Conservation (phyloP, 64 coral and sea anemone species). For the Stichodactyla mertensii region DNA sequence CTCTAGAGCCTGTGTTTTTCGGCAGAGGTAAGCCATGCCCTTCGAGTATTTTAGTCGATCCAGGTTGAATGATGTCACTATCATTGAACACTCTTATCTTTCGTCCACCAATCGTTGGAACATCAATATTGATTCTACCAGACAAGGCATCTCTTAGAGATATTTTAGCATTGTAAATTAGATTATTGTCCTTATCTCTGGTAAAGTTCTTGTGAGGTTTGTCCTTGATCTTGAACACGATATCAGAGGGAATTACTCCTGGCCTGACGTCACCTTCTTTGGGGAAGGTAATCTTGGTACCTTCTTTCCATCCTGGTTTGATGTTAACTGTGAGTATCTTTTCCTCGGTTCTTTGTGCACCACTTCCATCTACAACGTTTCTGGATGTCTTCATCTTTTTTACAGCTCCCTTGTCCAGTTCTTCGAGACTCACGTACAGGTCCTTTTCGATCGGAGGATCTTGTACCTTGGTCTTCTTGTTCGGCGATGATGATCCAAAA, state of each 20-base stretch:
- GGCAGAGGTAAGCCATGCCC: slow-evolving; percentile 84
- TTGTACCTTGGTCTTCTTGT: slow-evolving; percentile 26
- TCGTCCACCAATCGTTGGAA: slow-evolving; percentile 57
- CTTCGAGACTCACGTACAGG: slow-evolving; percentile 39
- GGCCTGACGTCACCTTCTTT: slow-evolving; percentile 81
- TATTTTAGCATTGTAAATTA: slow-evolving; percentile 68
- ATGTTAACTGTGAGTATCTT: slow-evolving; percentile 53
- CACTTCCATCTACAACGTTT: slow-evolving; percentile 35
- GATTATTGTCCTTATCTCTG: slow-evolving; percentile 77
- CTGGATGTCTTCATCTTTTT: slow-evolving; percentile 65
- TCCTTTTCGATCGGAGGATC: slow-evolving; percentile 58
- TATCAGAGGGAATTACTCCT: slow-evolving; percentile 83
- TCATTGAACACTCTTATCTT: slow-evolving; percentile 49
- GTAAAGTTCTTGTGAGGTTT: slow-evolving; percentile 60
- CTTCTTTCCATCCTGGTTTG: slow-evolving; percentile 63
- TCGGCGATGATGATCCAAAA: not conserved
- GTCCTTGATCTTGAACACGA: slow-evolving; percentile 82
- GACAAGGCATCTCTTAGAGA: slow-evolving; percentile 75
- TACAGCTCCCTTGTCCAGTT: slow-evolving; percentile 23
- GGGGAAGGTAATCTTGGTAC: slow-evolving; percentile 52
- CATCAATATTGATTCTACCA: slow-evolving; percentile 29
- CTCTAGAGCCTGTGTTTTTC: slow-evolving; percentile 53
- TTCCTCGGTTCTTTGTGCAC: slow-evolving; percentile 28
- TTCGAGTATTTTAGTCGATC: slow-evolving; percentile 40
- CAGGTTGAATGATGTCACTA: slow-evolving; percentile 53